Percentiles rank a stretch among this genome's conserved stretches.
Evolutionary conservation across 2,797 vertebrate species (phyloP).

Genomic region (Megaceryle alcyon): DNA sequence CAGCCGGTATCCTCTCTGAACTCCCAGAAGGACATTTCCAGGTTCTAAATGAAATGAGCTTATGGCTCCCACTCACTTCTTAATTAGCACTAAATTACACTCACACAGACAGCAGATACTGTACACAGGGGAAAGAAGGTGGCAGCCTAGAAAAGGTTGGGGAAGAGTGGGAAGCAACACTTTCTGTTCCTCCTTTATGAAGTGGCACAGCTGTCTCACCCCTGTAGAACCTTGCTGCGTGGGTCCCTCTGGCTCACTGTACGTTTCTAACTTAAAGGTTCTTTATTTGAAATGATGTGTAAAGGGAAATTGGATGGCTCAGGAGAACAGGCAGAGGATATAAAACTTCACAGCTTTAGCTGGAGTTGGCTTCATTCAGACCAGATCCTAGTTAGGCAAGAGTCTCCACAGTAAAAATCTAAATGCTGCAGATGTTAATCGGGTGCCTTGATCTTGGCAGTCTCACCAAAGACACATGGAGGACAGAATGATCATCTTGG

Average conservation of each 20-base stretch:
- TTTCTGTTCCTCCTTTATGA: background rate
- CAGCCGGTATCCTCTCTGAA: slow-evolving; percentile 6
- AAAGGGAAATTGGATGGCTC: background rate
- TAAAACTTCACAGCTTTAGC: background rate
- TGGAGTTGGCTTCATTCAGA: background rate
- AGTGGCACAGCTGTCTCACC: background rate
- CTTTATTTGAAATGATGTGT: background rate
- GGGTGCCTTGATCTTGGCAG: background rate
- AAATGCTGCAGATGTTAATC: background rate
- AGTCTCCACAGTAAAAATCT: background rate
- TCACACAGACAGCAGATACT: slow-evolving; percentile 47
- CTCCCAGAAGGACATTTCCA: slow-evolving; percentile 52
- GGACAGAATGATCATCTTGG: background rate
- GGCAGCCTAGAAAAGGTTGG: background rate
- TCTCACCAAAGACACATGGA: background rate
- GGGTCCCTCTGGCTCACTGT: background rate
- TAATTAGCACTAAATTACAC: slow-evolving; percentile 66
- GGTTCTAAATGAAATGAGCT: slow-evolving; percentile 65
- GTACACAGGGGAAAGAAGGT: slow-evolving; percentile 32
- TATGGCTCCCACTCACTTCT: slow-evolving; percentile 66
- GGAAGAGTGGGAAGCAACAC: background rate
- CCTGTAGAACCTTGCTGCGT: background rate
- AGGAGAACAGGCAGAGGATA: background rate
- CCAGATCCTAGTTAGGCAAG: background rate
- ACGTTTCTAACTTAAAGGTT: background rate